These are phyloP conservation scores for Saxicola maurus DNA, from an alignment of 2,797 vertebrate genomes.

Conservation along the genomic window DNA sequence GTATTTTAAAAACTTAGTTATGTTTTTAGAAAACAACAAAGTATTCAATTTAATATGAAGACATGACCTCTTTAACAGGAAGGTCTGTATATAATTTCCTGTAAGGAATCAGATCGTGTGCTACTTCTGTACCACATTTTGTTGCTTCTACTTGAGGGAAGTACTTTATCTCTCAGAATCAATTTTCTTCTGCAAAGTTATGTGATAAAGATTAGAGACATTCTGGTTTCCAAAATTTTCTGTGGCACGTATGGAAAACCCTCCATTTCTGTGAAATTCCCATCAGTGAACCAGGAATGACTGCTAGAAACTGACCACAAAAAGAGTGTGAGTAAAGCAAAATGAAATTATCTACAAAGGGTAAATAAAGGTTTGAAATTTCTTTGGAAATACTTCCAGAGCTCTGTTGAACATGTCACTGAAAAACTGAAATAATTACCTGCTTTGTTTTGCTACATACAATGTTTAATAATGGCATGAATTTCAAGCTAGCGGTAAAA, in stretches of 20 bases:
- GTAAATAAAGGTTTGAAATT: neutral
- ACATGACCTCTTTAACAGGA: neutral
- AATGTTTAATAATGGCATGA: neutral
- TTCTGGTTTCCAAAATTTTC: neutral
- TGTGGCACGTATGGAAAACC: neutral
- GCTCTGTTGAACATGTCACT: neutral
- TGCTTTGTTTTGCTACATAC: neutral
- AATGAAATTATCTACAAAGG: neutral
- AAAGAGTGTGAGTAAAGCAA: neutral
- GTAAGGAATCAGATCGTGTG: neutral
- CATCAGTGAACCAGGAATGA: neutral
- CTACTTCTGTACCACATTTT: neutral
- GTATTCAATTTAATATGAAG: neutral
- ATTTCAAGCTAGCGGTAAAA: conserved; percentile 18
- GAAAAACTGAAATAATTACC: neutral
- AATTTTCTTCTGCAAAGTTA: neutral
- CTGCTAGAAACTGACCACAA: neutral
- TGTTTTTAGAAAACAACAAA: neutral
- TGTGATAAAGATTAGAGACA: neutral
- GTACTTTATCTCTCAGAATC: neutral
- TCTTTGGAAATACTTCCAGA: conserved; percentile 17
- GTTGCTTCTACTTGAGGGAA: neutral
- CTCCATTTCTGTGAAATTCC: neutral
- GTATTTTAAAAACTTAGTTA: neutral
- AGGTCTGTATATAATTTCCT: neutral